Base-by-base conservation (phyloP, 1,140 invertebrate genomes). In the Anadara kagoshimensis region DNA sequence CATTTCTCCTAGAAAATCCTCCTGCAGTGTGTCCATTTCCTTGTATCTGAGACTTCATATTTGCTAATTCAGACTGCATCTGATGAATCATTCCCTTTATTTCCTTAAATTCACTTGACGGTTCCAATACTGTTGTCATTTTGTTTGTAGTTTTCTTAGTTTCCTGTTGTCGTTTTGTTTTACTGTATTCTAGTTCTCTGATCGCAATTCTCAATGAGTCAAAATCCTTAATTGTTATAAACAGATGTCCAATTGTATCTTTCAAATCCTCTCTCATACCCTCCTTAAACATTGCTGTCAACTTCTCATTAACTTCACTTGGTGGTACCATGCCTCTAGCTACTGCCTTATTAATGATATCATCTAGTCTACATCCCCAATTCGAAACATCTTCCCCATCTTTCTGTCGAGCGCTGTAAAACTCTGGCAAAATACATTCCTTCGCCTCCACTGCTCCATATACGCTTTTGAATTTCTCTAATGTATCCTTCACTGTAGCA, bases 341-440 rank as follows among this genome's bases (percentile, higher is more conserved):
- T 2, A 18, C 18, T 16, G 57, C 57, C 29, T 59, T 59, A n/a
- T 59, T 41, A 2, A 59, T 10, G 16, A 59, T 16, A n/a, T 59
- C 57, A 41, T 59, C 57, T 14, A 59, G 57, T 59, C 57, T 59
- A 43, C 43, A 14, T 12, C 29, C 57, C 57, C 57, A 59, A 3
- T 26, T 4, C 12, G 43, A 8, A 41, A 59, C 57, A 59, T 59
- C 57, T n/a, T 59, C 57, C 36, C 18, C 57, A 14, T 26, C 14
- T n/a, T 43, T 16, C 18, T 59, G 57, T n/a, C 43, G 36, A 4
- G 57, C 5, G 36, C 57, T 59, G 29, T 59, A 59, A n/a, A 59
- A 59, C n/a, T 59, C 57, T 43, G 36, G 29, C 26, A 59, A n/a
- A n/a, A n/a, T n/a, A n/a, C n/a, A n/a, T n/a, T n/a, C n/a, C n/a